Percentiles rank a stretch among this genome's conserved stretches.
Conservation (phyloP, 2,888 invertebrate species). For the Smittia sp. region DNA sequence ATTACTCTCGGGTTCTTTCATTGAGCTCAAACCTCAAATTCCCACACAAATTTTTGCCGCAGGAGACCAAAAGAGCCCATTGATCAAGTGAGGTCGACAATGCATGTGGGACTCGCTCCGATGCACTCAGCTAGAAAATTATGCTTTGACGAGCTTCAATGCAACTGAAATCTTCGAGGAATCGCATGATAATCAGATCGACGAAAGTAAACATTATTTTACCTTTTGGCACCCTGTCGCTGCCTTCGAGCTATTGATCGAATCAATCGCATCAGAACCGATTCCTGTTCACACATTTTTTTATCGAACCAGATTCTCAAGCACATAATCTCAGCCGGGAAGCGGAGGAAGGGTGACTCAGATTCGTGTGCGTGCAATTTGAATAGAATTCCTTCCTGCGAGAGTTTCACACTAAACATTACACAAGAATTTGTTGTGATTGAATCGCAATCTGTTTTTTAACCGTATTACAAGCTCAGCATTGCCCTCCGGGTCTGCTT, state of each 20-base stretch:
- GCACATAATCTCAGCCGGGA: background rate
- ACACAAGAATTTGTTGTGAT: constrained; percentile 35
- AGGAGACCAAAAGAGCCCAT: constrained; percentile 23
- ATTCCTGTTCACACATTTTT: constrained; percentile 33
- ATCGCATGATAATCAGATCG: background rate
- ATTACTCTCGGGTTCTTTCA: constrained; percentile 35
- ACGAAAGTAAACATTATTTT: constrained; percentile 31
- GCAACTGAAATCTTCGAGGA: background rate
- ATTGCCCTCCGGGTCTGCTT: constrained; percentile 33
- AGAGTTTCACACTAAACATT: constrained; percentile 26
- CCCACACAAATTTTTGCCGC: constrained; percentile 24
- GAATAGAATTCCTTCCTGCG: constrained; percentile 24
- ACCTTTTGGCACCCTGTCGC: constrained; percentile 33
- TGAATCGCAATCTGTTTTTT: constrained; percentile 39
- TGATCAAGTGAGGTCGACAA: constrained; percentile 8
- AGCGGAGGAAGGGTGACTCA: background rate
- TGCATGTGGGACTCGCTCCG: background rate
- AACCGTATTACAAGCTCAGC: constrained; percentile 30
- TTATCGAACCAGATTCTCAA: background rate
- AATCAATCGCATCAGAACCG: constrained; percentile 10
- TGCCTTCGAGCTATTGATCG: background rate
- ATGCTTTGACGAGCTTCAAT: background rate
- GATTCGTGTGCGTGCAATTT: constrained; percentile 36
- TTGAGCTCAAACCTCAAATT: constrained; percentile 29
- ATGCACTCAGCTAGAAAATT: constrained; percentile 16